Percentiles rank a stretch among this genome's conserved stretches.
phyloP scores from a whole-genome alignment of 2,888 invertebrate genomes.

The Pristionchus exspectatus region DNA sequence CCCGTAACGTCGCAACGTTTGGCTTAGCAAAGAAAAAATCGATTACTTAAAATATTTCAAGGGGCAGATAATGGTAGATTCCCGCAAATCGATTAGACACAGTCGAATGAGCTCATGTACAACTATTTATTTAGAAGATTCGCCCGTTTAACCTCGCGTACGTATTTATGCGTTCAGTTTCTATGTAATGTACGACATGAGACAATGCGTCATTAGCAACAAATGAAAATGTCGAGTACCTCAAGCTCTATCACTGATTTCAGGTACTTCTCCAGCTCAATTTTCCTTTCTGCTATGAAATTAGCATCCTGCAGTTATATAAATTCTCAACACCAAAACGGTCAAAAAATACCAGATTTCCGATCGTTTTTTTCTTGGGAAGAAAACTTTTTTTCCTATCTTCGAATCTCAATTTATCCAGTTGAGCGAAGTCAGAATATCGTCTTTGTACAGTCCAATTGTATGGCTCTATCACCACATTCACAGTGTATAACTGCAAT shows the following conservation, averaged over 20 bases:
- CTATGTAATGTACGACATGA: no score
- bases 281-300: conserved; percentile 90
- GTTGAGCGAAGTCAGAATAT: conserved; percentile 87
- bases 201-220: no score
- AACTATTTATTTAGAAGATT: no score
- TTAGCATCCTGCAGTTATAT: conserved; percentile 83
- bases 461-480: conserved; percentile 79
- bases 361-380: conserved; percentile 93
- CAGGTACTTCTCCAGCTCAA: conserved; percentile 89
- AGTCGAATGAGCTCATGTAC: no score
- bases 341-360: conserved; percentile 84
- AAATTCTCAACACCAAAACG: neutral
- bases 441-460: conserved; percentile 88
- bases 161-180: no score
- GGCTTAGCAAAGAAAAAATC: no score
- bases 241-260: conserved; percentile 82
- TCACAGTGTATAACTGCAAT: conserved; percentile 78
- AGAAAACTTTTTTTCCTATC: conserved; percentile 87
- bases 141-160: no score
- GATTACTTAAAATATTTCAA: no score
- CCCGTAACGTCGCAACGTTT: no score
- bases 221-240: conserved; percentile 52
- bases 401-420: conserved; percentile 85
- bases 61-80: no score
- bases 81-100: no score